These are phyloP conservation scores for Diadumene lineata DNA, from an alignment of 92 coral and sea anemone species.

Conservation along the genomic window DNA sequence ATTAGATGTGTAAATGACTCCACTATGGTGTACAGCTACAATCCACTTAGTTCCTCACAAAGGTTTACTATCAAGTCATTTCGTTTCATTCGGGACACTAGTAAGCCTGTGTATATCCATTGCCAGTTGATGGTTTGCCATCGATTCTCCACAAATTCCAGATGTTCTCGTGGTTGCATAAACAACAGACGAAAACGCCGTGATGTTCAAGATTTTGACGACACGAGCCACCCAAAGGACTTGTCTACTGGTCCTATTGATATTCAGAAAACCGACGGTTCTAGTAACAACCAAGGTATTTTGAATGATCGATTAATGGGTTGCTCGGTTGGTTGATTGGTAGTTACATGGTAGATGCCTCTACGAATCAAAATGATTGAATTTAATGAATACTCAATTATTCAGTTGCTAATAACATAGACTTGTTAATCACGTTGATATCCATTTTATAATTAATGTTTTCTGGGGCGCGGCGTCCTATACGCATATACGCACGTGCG, in stretches of 20 bases:
- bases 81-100: constrained; percentile 4
- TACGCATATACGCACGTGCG: no score
- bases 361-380: neutral
- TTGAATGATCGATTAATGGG: neutral
- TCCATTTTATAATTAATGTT: no score
- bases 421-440: no score
- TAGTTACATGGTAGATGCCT: neutral
- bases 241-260: constrained; percentile 11
- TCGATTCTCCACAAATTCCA: constrained; percentile 18
- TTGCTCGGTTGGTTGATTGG: neutral
- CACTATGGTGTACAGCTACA: constrained; percentile 3
- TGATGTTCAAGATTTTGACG: neutral
- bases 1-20: constrained; percentile 4
- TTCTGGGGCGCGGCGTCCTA: no score
- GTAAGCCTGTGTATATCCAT: constrained; percentile 2
- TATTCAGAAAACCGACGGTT: neutral
- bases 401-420: no score
- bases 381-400: neutral
- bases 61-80: constrained; percentile 13
- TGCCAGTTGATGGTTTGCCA: constrained; percentile 31
- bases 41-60: neutral
- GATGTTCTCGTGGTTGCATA: constrained; percentile 14
- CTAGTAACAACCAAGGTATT: neutral
- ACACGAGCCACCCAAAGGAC: neutral
- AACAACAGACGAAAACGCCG: neutral